Evolutionary conservation across 1,140 invertebrate genomes (phyloP).

Genomic region (Camponotus pennsylvanicus): DNA sequence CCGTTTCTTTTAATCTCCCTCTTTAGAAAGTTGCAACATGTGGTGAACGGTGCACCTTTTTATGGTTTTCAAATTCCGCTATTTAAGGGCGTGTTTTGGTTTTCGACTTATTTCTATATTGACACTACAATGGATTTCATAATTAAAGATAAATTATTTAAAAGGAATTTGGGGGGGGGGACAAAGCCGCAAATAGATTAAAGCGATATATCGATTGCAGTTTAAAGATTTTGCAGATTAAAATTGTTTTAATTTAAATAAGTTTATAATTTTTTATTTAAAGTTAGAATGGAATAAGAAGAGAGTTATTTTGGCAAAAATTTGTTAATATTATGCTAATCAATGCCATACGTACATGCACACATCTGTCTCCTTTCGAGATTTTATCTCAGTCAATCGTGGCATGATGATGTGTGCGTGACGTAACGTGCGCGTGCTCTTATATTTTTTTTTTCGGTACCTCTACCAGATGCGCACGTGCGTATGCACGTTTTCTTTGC

Average conservation of each 20-base stretch:
- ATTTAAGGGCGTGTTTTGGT: neutral
- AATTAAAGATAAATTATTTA: neutral
- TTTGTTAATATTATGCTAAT: conserved; percentile 25
- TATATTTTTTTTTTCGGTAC: neutral
- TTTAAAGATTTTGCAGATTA: no score
- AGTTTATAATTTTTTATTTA: no score
- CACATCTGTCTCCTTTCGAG: neutral
- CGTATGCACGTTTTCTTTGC: conserved; percentile 18
- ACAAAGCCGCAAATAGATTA: neutral
- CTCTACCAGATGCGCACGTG: conserved; percentile 30
- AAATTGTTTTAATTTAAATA: no score
- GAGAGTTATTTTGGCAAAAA: neutral
- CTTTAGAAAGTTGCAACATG: conserved; percentile 76
- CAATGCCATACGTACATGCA: neutral
- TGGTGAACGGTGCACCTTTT: conserved; percentile 74
- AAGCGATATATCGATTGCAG: neutral
- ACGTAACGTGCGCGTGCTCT: conserved; percentile 6
- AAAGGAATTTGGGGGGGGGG: no score
- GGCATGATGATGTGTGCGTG: neutral
- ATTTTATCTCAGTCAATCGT: neutral
- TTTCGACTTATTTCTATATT: neutral
- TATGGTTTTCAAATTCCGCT: neutral
- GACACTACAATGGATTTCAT: neutral
- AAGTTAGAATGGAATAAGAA: no score
- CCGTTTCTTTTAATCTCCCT: neutral